Conservation (phyloP, 2,113 vertebrate genomes). For the Bubalus kerabau region DNA sequence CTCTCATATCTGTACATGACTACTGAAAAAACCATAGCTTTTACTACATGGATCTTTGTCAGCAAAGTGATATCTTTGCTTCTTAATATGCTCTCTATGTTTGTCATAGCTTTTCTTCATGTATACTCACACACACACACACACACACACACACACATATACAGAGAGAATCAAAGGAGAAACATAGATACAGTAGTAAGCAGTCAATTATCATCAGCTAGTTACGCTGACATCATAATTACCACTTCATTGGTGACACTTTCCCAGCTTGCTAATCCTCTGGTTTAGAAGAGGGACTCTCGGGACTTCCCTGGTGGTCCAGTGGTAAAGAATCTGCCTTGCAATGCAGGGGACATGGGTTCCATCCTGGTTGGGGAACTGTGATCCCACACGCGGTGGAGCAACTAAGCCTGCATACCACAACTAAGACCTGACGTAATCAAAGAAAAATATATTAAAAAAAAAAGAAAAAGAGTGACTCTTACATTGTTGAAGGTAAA, state of each 20-base stretch:
- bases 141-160: not conserved
- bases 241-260: not conserved
- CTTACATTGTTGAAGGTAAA: not conserved
- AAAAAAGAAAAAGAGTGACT: not conserved
- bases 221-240: not conserved
- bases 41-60: not conserved
- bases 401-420: not conserved
- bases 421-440: accelerated
- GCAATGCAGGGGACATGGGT: not conserved
- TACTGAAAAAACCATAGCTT: not conserved
- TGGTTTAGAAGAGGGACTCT: not conserved
- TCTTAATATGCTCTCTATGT: not conserved
- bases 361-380: not conserved
- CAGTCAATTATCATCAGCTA: not conserved
- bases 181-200: not conserved
- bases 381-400: not conserved
- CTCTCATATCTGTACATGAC: not conserved
- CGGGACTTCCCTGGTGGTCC: not conserved
- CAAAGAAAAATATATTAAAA: not conserved
- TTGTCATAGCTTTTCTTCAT: not conserved
- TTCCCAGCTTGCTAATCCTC: not conserved
- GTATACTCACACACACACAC: not conserved
- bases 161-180: not conserved
- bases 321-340: not conserved
- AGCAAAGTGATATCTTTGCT: not conserved